A percentile compares a stretch with the other conserved stretches of the same genome.
Evolutionary conservation across 2,797 vertebrate genomes (phyloP).

Genomic region (Syndactyla subalaris): DNA sequence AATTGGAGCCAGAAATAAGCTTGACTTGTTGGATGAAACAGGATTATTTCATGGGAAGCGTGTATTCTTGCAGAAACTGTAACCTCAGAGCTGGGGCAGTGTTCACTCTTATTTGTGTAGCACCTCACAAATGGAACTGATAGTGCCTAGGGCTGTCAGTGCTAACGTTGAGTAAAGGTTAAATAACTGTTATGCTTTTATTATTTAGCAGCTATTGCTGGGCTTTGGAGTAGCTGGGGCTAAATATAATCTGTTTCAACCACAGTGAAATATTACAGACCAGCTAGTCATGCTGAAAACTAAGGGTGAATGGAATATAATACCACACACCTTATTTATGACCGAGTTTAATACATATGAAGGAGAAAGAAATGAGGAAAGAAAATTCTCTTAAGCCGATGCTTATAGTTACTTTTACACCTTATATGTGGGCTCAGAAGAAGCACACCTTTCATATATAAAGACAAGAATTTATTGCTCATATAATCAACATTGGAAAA

Average conservation of each 20-base stretch:
- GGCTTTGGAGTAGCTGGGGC: not conserved
- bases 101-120: not conserved
- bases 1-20: not conserved
- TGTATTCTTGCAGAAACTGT: not conserved
- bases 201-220: not conserved
- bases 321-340: not conserved
- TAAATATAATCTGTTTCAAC: slow-evolving; percentile 12
- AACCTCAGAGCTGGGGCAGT: not conserved
- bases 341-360: not conserved
- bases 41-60: not conserved
- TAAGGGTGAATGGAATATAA: not conserved
- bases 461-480: not conserved
- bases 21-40: not conserved
- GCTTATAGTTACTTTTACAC: not conserved
- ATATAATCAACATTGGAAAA: not conserved
- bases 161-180: not conserved
- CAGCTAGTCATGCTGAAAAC: not conserved
- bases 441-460: not conserved
- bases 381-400: not conserved
- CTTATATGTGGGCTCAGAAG: not conserved
- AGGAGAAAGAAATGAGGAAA: not conserved
- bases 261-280: not conserved
- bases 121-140: not conserved
- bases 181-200: not conserved
- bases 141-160: not conserved